Base-by-base conservation (phyloP, 2,888 invertebrate species). In the Polyploca ridens region DNA sequence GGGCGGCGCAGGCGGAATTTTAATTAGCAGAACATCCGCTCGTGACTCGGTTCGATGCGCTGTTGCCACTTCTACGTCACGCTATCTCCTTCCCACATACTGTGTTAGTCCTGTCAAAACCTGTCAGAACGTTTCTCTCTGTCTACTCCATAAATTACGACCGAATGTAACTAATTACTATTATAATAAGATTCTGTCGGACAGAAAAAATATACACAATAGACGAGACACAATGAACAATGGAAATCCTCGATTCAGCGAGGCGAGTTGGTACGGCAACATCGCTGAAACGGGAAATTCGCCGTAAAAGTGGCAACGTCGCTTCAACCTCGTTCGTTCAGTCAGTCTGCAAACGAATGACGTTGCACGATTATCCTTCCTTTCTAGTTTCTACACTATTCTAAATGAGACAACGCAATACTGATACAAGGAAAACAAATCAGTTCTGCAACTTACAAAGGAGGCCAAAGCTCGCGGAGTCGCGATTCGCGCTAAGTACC, bases 11-110 rank as follows among this genome's bases (percentile, higher is more conserved):
- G 93, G 93, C 94, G 93, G 94, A 94, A 94, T 94, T 93, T 94
- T 94, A 94, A 94, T 94, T 94, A 94, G 92, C 92, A 93, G 94
- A 93, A 94, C 93, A 94, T 94, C 94, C 94, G 94, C 92, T 93
- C 93, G 89, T 90, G 89, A 90, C 89, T 90, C 81, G 85, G 82
- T 84, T 80, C 81, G 84, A 87, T 85, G 91, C 93, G 90, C 82
- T 83, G 93, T 92, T 93, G 93, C 92, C 93, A 89, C 85, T 85
- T 88, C 81, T 83, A 85, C 81, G 70, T 73, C 79, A 76, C 76
- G 76, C 83, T 82, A 73, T 90, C 90, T 85, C 90, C 81, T 82
- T 93, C 87, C 63, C 84, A 81, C 89, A 69, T 68, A 69, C 69
- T 69, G 74, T 71, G 71, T 74, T 76, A 69, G 77, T 75, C 81